phyloP scores from a whole-genome alignment of 2,797 vertebrate genomes.

The Malurus leucopterus region DNA sequence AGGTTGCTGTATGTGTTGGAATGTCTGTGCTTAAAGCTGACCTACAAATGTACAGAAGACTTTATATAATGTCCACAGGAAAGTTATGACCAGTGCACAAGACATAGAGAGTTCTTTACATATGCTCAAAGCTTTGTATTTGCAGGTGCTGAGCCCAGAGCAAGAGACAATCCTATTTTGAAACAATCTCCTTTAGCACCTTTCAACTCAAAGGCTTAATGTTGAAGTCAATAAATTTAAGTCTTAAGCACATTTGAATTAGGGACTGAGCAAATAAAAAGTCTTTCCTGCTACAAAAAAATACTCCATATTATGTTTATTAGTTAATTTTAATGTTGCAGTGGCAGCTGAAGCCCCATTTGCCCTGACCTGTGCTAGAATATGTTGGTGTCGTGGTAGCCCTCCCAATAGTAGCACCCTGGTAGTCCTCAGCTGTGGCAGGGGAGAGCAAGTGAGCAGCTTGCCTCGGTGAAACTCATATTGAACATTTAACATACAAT shows the following conservation, averaged over 20 bases:
- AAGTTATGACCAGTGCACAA: background rate
- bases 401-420: too few species aligned
- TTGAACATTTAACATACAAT: too few species aligned
- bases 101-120: background rate
- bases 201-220: background rate
- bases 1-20: background rate
- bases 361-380: background rate
- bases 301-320: background rate
- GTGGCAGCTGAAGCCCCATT: rapidly evolving
- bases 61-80: background rate
- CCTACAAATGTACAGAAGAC: rapidly evolving
- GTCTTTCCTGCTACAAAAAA: background rate
- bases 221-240: background rate
- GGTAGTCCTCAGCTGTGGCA: too few species aligned
- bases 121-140: background rate
- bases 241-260: background rate
- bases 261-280: background rate
- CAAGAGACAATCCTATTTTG: background rate
- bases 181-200: background rate
- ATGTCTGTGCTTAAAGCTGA: background rate
- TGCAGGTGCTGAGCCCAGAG: background rate
- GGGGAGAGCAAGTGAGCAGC: too few species aligned
- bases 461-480: too few species aligned
- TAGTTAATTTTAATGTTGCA: background rate
- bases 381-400: background rate